These are phyloP conservation scores for Lates calcarifer DNA, from an alignment of 2,113 vertebrate species.

Conservation along the genomic window DNA sequence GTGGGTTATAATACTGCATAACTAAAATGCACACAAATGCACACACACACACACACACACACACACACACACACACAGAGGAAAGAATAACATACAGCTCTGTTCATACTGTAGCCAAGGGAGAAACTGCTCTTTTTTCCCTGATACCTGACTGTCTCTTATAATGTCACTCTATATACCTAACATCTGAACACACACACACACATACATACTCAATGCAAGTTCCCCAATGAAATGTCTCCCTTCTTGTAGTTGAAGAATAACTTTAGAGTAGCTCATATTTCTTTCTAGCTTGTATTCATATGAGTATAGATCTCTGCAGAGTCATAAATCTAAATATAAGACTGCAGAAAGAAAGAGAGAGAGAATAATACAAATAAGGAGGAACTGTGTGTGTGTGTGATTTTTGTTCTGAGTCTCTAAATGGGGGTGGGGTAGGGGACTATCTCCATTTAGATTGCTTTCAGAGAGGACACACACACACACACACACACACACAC, in stretches of 20 bases:
- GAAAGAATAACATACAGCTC: background rate
- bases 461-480: slow-evolving; percentile 37
- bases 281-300: slow-evolving; percentile 49
- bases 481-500: background rate
- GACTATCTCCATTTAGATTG: slow-evolving; percentile 73
- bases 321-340: slow-evolving; percentile 62
- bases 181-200: background rate
- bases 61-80: slow-evolving; percentile 1
- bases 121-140: slow-evolving; percentile 1
- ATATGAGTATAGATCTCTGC: slow-evolving; percentile 51
- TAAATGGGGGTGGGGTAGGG: slow-evolving; percentile 42
- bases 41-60: slow-evolving; percentile 6
- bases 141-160: background rate
- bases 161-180: slow-evolving; percentile 8
- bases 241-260: slow-evolving; percentile 45
- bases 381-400: background rate
- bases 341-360: slow-evolving; percentile 14
- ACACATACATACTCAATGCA: slow-evolving; percentile 9
- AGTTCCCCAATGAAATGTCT: slow-evolving; percentile 41
- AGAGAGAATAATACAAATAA: slow-evolving; percentile 41
- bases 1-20: background rate
- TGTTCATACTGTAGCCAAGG: background rate
- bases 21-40: background rate
- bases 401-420: slow-evolving; percentile 51
- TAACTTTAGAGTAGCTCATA: slow-evolving; percentile 53